Base-by-base conservation (phyloP, 2,888 invertebrate genomes). In the Hyposoter dolosus region DNA sequence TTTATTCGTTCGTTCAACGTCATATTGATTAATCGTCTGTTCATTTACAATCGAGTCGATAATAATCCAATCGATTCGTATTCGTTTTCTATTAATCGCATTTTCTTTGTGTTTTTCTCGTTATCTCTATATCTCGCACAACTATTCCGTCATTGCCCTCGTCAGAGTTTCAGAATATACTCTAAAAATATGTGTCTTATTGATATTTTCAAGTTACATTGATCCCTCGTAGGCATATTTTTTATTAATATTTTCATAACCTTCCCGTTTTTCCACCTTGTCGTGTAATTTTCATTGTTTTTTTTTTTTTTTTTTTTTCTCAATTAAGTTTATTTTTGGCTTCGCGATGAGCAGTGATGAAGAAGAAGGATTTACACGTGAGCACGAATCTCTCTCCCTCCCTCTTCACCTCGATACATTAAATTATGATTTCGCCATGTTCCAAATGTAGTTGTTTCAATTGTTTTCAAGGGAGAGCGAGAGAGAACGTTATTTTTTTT, bases 121-220 rank as follows among this genome's bases (percentile, higher is more conserved):
- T 45, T 71, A 66, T 60, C 74, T 56, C 50, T 77, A 50, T 10
- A 56, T 79, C 56, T 69, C 17, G 45, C 35, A 60, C 10, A 28
- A 60, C 71, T 60, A 82, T 75, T 65, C 74, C 83, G 68, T 19
- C 65, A 72, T 60, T 63, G 84, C 63, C 82, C 87, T 74, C 79
- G 65, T 78, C 79, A 53, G 82, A 86, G 83, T 88, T 32, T 91
- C 91, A 91, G 90, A 92, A 92, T 91, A 92, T 90, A 90, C 81
- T 93, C 92, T 91, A 93, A 93, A 93, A 93, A 93, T 93, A 93
- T 93, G 92, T 92, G 83, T 91, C 90, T 90, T 90, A 90, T 91
- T 92, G 92, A 93, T 93, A 92, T 92, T 90, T 88, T 90, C 89
- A 89, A 90, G 90, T 90, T 90, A 91, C 90, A 91, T 92, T 93